A percentile compares a stretch with the other conserved stretches of the same genome.
These are phyloP conservation scores for Eupsilia transversa DNA, from an alignment of 2,888 invertebrate species.

Conservation along the genomic window DNA sequence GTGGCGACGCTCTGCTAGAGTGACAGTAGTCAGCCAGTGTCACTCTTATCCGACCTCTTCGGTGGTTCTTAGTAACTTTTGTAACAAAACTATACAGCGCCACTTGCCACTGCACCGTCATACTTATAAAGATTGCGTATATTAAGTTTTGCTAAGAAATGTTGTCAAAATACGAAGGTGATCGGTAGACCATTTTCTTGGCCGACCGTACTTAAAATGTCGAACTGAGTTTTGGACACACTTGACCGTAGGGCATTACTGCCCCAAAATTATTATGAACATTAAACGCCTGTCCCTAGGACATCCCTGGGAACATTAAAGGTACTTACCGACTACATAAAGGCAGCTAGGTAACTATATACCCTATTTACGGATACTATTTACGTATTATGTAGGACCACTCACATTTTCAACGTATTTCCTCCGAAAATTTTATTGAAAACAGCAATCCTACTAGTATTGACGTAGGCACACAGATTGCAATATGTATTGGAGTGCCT, in stretches of 20 bases:
- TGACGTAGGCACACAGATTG: slow-evolving; percentile 13
- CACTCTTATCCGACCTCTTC: no score
- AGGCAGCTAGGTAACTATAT: no score
- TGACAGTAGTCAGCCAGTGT: no score
- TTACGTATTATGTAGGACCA: slow-evolving; percentile 3
- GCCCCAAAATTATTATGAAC: slow-evolving; percentile 22
- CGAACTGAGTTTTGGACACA: slow-evolving; percentile 5
- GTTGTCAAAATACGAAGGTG: not conserved
- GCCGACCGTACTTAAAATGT: slow-evolving; percentile 1
- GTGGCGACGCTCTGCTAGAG: no score
- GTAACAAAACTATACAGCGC: not conserved
- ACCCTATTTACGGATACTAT: not conserved
- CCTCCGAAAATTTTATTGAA: slow-evolving; percentile 26
- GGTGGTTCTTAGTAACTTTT: no score
- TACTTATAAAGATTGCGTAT: not conserved
- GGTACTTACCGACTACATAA: not conserved
- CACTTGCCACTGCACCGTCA: not conserved
- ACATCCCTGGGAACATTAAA: slow-evolving; percentile 7
- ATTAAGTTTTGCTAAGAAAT: not conserved
- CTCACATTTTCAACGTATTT: not conserved
- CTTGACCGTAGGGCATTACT: not conserved
- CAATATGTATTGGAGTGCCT: slow-evolving; percentile 35
- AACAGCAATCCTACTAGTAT: not conserved
- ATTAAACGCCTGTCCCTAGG: slow-evolving; percentile 11
- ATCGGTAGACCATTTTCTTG: not conserved